These are phyloP conservation scores for Aleiodes sp. DNA, from an alignment of 1,140 invertebrate genomes.

Conservation along the genomic window DNA sequence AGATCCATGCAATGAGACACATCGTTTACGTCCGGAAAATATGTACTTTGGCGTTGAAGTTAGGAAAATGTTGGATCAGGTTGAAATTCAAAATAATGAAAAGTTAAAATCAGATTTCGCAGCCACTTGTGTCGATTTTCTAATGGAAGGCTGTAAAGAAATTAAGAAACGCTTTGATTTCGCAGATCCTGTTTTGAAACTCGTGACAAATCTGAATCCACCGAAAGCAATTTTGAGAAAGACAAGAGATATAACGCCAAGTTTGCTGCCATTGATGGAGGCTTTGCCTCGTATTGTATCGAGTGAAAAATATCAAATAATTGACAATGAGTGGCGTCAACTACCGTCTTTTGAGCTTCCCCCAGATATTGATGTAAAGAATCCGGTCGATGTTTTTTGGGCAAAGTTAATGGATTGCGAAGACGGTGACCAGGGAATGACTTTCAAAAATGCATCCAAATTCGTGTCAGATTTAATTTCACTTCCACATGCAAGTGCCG, in stretches of 20 bases:
- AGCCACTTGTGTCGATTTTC: conserved; percentile 26
- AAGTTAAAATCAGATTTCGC: conserved; percentile 34
- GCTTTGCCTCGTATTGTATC: conserved; percentile 31
- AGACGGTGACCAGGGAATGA: conserved; percentile 29
- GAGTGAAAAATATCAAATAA: conserved; percentile 26
- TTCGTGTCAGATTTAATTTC: conserved; percentile 37
- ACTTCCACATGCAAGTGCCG: conserved; percentile 31
- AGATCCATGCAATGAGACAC: conserved; percentile 30
- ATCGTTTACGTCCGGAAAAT: conserved; percentile 29
- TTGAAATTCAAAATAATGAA: conserved; percentile 32
- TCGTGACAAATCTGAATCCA: conserved; percentile 21
- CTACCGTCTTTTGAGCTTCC: conserved; percentile 31
- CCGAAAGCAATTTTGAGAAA: conserved; percentile 27
- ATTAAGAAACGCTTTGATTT: conserved; percentile 36
- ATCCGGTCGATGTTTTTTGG: conserved; percentile 34
- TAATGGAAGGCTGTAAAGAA: conserved; percentile 20
- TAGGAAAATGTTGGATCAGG: conserved; percentile 19
- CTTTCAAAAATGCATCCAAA: conserved; percentile 35
- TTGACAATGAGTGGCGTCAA: conserved; percentile 37
- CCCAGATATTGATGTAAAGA: conserved; percentile 25
- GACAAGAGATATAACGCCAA: conserved; percentile 19
- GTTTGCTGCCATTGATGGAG: conserved; percentile 32
- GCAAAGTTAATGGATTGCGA: conserved; percentile 25
- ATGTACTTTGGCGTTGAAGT: conserved; percentile 36
- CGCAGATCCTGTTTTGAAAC: conserved; percentile 27